These are phyloP conservation scores for Drosophila atripex DNA, from an alignment of 2,888 invertebrate species.

Conservation along the genomic window DNA sequence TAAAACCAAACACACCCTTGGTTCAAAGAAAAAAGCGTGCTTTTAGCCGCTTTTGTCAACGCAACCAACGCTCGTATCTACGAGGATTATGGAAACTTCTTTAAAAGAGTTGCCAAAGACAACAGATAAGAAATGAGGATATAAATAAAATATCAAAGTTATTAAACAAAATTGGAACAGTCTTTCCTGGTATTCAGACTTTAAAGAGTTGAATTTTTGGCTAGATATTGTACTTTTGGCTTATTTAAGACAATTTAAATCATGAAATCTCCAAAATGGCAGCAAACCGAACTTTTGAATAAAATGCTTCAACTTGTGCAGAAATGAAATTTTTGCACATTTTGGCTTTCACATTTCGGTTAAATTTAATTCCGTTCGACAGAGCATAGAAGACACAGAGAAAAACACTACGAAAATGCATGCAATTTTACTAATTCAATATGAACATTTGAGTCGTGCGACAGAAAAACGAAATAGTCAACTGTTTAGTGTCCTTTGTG, in stretches of 20 bases:
- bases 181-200: neutral
- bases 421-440: conserved; percentile 47
- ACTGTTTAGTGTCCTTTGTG: conserved; percentile 38
- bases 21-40: conserved; percentile 39
- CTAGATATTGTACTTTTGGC: neutral
- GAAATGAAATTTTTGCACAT: conserved; percentile 11
- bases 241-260: neutral
- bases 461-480: conserved; percentile 33
- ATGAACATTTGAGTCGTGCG: conserved; percentile 34
- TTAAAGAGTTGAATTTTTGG: neutral
- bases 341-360: conserved; percentile 12
- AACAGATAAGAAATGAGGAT: neutral
- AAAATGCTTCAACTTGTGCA: neutral
- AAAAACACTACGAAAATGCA: conserved; percentile 11
- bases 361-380: conserved; percentile 37
- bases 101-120: conserved; percentile 22
- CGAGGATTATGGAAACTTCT: conserved; percentile 28
- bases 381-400: conserved; percentile 10
- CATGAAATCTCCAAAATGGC: neutral
- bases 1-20: conserved; percentile 34
- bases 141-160: conserved; percentile 29
- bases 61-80: conserved; percentile 19
- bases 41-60: conserved; percentile 21
- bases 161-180: neutral
- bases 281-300: neutral